Conservation (phyloP, 2,888 invertebrate genomes). For the Hedychridium roseum region DNA sequence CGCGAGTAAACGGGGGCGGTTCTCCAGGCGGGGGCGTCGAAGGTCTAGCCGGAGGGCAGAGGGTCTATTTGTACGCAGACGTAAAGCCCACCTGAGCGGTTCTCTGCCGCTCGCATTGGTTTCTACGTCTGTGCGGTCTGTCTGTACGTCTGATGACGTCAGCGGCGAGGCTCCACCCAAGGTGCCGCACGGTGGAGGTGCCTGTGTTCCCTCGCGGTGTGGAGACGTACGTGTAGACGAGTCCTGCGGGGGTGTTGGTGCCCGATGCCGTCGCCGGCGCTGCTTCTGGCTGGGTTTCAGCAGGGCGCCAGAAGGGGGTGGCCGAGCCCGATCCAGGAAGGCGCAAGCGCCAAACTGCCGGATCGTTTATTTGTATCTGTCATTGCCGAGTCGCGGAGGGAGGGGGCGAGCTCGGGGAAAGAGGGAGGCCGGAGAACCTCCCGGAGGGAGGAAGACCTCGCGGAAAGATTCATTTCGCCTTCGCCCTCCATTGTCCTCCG, state of each 20-base stretch:
- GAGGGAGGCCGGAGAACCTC: constrained; percentile 15
- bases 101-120: constrained; percentile 52
- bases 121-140: constrained; percentile 60
- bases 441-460: constrained; percentile 9
- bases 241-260: constrained; percentile 26
- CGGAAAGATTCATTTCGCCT: too few relatives aligned
- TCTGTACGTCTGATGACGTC: constrained; percentile 61
- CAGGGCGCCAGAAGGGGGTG: constrained; percentile 6
- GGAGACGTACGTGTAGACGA: constrained; percentile 18
- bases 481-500: constrained; percentile 25
- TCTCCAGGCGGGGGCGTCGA: constrained; percentile 36
- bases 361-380: constrained; percentile 64
- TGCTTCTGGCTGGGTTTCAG: constrained; percentile 4
- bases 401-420: constrained; percentile 32
- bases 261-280: constrained; percentile 13
- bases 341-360: constrained; percentile 58
- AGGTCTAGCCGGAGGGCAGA: constrained; percentile 25
- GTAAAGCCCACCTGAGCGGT: constrained; percentile 44
- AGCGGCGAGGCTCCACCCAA: constrained; percentile 59
- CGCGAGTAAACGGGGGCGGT: constrained; percentile 39
- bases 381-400: constrained; percentile 53
- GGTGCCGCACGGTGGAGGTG: constrained; percentile 34
- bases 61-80: constrained; percentile 54
- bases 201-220: constrained; percentile 5
- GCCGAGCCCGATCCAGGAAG: constrained; percentile 31